Evolutionary conservation across 2,797 vertebrate species (phyloP).

Genomic region (Schizothorax lantsangensis): DNA sequence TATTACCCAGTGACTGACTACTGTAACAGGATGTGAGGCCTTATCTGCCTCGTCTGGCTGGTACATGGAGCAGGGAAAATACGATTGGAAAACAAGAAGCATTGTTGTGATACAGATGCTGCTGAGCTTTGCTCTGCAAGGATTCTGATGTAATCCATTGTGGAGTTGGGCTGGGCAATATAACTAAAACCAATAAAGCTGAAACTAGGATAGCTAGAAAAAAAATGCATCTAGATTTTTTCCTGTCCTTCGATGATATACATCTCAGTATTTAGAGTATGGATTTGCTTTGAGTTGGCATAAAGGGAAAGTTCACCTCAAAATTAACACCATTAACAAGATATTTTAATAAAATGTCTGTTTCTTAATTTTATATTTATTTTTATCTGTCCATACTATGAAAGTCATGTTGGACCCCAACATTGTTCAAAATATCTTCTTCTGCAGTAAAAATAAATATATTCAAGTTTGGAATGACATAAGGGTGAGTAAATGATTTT

Average conservation of each 20-base stretch:
- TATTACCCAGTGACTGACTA: slow-evolving; percentile 79
- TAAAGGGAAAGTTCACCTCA: neutral
- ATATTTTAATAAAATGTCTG: neutral
- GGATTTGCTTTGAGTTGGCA: neutral
- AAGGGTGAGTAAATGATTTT: neutral
- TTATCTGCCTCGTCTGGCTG: slow-evolving; percentile 72
- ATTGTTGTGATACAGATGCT: slow-evolving; percentile 37
- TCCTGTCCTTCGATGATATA: neutral
- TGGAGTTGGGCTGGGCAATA: neutral
- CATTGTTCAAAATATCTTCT: neutral
- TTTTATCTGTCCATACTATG: neutral
- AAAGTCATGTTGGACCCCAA: neutral
- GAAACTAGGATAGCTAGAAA: neutral
- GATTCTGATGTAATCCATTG: slow-evolving; percentile 27
- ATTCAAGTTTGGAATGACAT: neutral
- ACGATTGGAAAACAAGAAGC: slow-evolving; percentile 18
- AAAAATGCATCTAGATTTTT: neutral
- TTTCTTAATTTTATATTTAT: neutral
- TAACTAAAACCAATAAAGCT: neutral
- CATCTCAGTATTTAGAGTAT: neutral
- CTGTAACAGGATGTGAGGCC: slow-evolving; percentile 72
- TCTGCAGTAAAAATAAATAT: neutral
- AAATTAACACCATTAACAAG: neutral
- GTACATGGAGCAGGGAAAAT: slow-evolving; percentile 40
- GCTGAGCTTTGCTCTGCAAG: slow-evolving; percentile 2